Conservation (phyloP, 2,797 vertebrate genomes). For the Spheniscus humboldti region DNA sequence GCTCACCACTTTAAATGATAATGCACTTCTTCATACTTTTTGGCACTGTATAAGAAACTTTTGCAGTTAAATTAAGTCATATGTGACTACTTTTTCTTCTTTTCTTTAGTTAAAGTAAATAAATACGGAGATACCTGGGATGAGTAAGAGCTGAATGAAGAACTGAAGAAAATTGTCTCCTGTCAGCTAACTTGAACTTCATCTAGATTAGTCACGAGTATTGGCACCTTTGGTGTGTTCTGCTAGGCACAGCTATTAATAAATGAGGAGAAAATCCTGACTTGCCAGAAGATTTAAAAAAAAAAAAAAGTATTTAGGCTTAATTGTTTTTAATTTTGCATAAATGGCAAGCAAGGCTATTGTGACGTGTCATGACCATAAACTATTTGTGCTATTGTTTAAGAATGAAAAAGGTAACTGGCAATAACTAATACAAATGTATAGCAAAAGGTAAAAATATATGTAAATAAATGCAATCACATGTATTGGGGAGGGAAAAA, state of each 20-base stretch:
- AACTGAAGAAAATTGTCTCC: conserved; percentile 37
- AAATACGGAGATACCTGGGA: conserved; percentile 94
- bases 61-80: neutral
- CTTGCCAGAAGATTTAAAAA: conserved; percentile 1
- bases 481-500: neutral
- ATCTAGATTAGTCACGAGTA: conserved; percentile 11
- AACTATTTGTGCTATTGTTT: conserved; percentile 18
- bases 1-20: neutral
- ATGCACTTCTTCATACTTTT: neutral
- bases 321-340: neutral
- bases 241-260: conserved; percentile 34
- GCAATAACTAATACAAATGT: neutral
- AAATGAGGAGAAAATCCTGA: conserved; percentile 29
- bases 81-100: neutral
- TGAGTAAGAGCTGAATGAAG: conserved; percentile 76
- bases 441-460: neutral
- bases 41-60: neutral
- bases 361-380: neutral
- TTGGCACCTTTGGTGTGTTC: conserved; percentile 25
- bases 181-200: conserved; percentile 40
- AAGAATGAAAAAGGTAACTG: conserved; percentile 13
- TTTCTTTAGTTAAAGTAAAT: conserved; percentile 87
- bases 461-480: neutral
- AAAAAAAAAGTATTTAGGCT: neutral
- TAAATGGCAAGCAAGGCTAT: neutral